phyloP scores from a whole-genome alignment of 2,113 vertebrate genomes.

The Pontoporia blainvillei region DNA sequence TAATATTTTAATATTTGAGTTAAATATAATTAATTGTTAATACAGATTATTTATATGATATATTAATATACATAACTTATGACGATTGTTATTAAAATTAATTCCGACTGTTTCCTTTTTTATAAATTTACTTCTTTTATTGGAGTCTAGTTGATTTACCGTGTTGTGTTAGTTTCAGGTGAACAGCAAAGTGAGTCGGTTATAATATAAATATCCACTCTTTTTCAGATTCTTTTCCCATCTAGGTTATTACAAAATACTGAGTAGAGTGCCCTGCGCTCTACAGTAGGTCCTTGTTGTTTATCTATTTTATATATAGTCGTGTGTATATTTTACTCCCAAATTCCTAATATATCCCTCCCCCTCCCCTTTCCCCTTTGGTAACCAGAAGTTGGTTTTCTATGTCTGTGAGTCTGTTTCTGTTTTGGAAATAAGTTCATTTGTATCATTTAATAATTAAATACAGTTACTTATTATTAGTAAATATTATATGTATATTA shows the following conservation, averaged over 20 bases:
- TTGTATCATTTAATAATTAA: not conserved
- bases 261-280: not conserved
- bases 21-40: not conserved
- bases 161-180: not conserved
- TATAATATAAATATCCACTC: not conserved
- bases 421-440: not conserved
- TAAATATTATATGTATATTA: not conserved
- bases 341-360: not conserved
- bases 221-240: not conserved
- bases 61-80: not conserved
- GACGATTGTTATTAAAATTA: not conserved
- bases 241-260: not conserved
- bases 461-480: not conserved
- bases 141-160: not conserved
- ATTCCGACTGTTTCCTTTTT: not conserved
- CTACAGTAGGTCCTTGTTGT: not conserved
- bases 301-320: not conserved
- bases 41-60: not conserved
- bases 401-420: not conserved
- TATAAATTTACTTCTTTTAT: not conserved
- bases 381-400: not conserved
- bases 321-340: not conserved
- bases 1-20: not conserved
- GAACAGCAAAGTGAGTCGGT: not conserved
- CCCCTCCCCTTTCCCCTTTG: not conserved